Evolutionary conservation across 2,113 vertebrate species (phyloP).

Genomic region (Alexandromys fortis): DNA sequence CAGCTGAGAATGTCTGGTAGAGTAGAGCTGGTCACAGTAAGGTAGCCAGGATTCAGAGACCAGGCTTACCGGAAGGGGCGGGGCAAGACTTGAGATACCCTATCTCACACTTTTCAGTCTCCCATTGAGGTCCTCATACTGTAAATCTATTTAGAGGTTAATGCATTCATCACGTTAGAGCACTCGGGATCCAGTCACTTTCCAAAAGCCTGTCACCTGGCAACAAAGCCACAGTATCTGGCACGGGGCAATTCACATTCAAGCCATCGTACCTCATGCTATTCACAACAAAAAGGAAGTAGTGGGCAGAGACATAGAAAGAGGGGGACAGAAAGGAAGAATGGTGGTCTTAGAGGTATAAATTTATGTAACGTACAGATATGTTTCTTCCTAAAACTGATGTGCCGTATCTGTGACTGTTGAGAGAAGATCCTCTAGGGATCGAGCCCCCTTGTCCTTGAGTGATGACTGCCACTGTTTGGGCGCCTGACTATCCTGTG

Average conservation of each 20-base stretch:
- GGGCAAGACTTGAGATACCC: not conserved
- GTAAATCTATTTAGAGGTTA: not conserved
- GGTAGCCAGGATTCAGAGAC: not conserved
- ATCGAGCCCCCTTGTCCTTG: not conserved
- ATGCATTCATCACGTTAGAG: not conserved
- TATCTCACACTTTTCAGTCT: not conserved
- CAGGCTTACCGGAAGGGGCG: not conserved
- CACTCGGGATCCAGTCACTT: not conserved
- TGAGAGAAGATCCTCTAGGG: not conserved
- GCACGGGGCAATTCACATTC: not conserved
- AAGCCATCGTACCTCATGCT: not conserved
- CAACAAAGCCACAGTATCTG: not conserved
- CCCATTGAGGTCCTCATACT: not conserved
- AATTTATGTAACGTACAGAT: not conserved
- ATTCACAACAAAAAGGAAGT: not conserved
- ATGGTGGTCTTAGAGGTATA: not conserved
- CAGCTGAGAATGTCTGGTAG: too few relatives aligned
- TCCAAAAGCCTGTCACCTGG: not conserved
- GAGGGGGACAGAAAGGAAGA: not conserved
- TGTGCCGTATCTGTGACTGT: not conserved
- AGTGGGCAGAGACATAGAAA: not conserved
- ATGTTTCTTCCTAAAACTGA: not conserved
- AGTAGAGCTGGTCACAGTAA: not conserved
- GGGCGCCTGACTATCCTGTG: accelerated
- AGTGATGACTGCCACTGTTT: accelerated